A percentile compares a stretch with the other conserved stretches of the same genome.
phyloP scores from a whole-genome alignment of 2,797 vertebrate genomes.

The Ctenochaetus hawaiiensis region DNA sequence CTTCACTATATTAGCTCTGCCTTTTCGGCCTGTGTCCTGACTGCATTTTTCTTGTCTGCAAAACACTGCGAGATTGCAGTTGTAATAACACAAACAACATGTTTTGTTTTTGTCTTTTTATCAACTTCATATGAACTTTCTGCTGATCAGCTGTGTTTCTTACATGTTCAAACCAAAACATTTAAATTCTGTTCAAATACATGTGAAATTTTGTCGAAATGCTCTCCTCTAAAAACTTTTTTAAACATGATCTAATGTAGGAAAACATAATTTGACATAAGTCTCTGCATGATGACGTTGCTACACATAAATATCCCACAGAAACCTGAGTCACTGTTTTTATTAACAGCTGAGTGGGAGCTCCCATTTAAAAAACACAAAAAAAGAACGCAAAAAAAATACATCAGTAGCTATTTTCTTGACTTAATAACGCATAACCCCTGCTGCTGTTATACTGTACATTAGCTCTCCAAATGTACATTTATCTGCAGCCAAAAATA shows the following conservation, averaged over 20 bases:
- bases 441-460: background rate
- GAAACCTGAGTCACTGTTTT: no score
- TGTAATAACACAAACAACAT: background rate
- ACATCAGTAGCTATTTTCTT: background rate
- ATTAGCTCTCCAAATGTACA: background rate
- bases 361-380: background rate
- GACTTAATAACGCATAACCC: background rate
- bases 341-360: no score
- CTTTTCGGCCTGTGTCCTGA: constrained; percentile 34
- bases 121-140: no score
- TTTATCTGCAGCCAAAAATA: background rate
- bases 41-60: constrained; percentile 21
- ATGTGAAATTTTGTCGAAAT: no score
- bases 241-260: no score
- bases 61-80: constrained; percentile 17
- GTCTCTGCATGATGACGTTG: no score
- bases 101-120: background rate
- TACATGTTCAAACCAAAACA: no score
- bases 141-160: no score
- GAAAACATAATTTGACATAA: no score
- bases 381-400: background rate
- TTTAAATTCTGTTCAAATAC: no score
- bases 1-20: constrained; percentile 45
- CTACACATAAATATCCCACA: no score
- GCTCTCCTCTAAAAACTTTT: no score